Evolutionary conservation across 2,888 invertebrate genomes (phyloP).

Genomic region (Caenorhabditis sulstoni): DNA sequence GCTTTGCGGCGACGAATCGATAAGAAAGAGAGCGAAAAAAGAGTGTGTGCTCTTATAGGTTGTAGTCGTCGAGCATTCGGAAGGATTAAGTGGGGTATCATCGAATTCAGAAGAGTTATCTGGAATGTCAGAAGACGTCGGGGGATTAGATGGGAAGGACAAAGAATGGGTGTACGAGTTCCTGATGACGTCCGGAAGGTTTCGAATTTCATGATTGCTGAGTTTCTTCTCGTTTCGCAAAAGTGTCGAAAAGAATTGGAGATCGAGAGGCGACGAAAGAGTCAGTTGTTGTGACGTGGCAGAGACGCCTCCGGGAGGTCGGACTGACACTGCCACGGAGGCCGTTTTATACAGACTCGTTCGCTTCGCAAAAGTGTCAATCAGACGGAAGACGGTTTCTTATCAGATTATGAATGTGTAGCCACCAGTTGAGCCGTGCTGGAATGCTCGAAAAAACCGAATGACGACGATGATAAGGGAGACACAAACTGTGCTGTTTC

Average conservation of each 20-base stretch:
- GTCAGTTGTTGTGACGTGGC: conserved; percentile 3
- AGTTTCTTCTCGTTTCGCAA: too few relatives aligned
- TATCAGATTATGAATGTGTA: background rate
- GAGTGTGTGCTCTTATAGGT: conserved; percentile 9
- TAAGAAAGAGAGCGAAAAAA: conserved; percentile 7
- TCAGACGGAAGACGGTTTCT: background rate
- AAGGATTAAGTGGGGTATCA: background rate
- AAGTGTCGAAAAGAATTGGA: too few relatives aligned
- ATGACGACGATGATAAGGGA: background rate
- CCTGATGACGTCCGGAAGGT: too few relatives aligned
- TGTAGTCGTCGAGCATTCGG: conserved; percentile 10
- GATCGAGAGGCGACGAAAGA: too few relatives aligned
- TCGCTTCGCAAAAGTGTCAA: background rate
- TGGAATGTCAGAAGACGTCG: background rate
- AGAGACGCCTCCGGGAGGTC: background rate
- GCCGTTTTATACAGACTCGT: background rate
- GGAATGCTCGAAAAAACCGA: background rate
- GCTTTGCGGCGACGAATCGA: conserved; percentile 1
- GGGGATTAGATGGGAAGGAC: background rate
- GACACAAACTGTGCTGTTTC: too few relatives aligned
- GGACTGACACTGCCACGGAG: background rate
- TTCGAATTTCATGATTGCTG: too few relatives aligned
- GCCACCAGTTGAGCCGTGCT: conserved; percentile 5
- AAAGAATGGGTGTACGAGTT: background rate
- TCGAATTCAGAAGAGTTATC: background rate